Evolutionary conservation across 1,140 invertebrate species (phyloP), one percentile per base, ranked within the genome.

Genomic region (Phymorhynchus buccinoides): DNA sequence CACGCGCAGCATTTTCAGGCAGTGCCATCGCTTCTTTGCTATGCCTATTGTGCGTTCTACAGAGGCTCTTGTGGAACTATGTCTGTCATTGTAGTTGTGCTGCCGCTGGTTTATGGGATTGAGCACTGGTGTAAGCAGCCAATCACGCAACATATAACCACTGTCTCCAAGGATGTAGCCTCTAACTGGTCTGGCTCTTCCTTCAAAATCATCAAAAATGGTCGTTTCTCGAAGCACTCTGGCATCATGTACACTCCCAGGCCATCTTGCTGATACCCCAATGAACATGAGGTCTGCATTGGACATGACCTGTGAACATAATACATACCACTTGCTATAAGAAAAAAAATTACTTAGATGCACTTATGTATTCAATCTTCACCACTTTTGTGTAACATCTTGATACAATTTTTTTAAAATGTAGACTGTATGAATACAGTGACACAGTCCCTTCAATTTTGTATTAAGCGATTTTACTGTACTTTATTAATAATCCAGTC

Each of bases 61-160:
- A 39, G 66, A 1, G 56, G 79, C 62, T 52, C 83, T 80, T 1
- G 85, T 84, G 1, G 42, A 37, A 18, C 42, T 52, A 73, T 88
- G 84, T 7, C 80, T 80, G 7, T 7, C 42, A 62, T 85, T 85
- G 62, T 84, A 88, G 32, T 81, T 80, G 30, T 48, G 3, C 79
- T 88, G 84, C 42, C 56, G 77, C 18, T n/a, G 6, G 71, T 39
- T 86, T 1, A 9, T 32, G 39, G 87, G 68, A 7, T 75, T 66
- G 16, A 80, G 27, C 4, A 86, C 37, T 56, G 87, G 86, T 39
- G 84, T 88, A 37, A 84, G 66, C 27, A 86, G 52, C 87, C 86
- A 88, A 6, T 9, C 52, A n/a, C 73, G 56, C 9, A 79, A 56
- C 27, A 85, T 80, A 82, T 86, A 88, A 18, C 87, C 84, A 52